Evolutionary conservation across 2,888 invertebrate species (phyloP), one percentile per base, ranked within the genome.

Genomic region (Belgica antarctica): DNA sequence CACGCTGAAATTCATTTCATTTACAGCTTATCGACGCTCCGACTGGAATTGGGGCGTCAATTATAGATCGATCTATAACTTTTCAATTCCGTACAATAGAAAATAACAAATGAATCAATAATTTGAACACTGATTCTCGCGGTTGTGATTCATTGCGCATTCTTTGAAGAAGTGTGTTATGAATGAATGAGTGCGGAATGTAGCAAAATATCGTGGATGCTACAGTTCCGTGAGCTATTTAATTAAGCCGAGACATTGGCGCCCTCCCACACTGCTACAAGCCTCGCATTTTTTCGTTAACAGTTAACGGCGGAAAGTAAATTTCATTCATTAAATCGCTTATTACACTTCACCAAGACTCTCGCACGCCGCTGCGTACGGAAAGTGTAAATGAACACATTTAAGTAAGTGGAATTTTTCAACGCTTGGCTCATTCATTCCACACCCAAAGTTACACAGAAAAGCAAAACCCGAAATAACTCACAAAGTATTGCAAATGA

Each of bases 301-400:
- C 19, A 25, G 65, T 57, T 68, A 68, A 57, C 57, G 31, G 19
- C 22, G 34, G 25, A 17, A 52, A 66, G 52, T 24, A 68, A 52
- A 46, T 59, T 68, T 68, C 68, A 68, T 68, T 68, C 68, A 68
- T 68, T 68, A 68, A 66, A 57, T 24, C 63, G 28, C 4, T 57
- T 68, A 47, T 47, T 25, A 12, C 59, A 5, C 12, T 19, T 22
- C 17, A 17, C 19, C 8, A 52, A 19, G 5, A n/a, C 24, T n/a
- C 3, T 24, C 10, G 22, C 24, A 52, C 52, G 22, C 52, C 19
- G 22, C 3, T 5, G 4, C 52, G 12, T 24, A 15, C n/a, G 52
- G 22, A 52, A 52, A 19, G 52, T 22, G 52, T 24, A 24, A 52
- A n/a, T 8, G 47, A 47, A 52, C 22, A 22, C 52, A 15, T 52